These are phyloP conservation scores for Octodon degus DNA, from an alignment of 2,113 vertebrate species.

Conservation along the genomic window DNA sequence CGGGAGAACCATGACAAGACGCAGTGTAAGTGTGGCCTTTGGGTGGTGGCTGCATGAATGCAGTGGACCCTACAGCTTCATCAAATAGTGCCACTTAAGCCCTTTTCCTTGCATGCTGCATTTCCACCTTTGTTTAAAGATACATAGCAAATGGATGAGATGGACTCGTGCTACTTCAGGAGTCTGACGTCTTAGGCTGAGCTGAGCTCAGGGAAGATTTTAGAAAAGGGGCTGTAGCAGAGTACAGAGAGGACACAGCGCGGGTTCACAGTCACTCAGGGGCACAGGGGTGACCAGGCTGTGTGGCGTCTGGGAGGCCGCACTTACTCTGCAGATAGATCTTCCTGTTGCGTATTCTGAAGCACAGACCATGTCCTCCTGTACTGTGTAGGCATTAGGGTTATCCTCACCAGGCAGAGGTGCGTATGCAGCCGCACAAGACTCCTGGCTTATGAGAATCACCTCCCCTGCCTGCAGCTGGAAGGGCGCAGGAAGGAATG, in stretches of 20 bases:
- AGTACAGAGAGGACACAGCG: not conserved
- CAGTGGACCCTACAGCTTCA: not conserved
- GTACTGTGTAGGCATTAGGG: not conserved
- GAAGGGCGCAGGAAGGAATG: rapidly evolving
- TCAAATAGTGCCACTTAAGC: not conserved
- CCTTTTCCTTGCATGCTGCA: not conserved
- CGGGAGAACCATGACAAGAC: not conserved
- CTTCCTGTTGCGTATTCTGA: rapidly evolving
- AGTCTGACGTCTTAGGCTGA: not conserved
- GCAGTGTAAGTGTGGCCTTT: rapidly evolving
- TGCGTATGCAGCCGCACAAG: not conserved
- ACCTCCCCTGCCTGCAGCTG: slow-evolving; percentile 29
- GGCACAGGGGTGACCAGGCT: not conserved
- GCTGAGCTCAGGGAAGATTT: not conserved
- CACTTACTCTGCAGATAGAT: slow-evolving; percentile 69
- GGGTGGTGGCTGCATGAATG: not conserved
- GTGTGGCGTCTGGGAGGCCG: rapidly evolving
- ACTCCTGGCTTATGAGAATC: rapidly evolving
- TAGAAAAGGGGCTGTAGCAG: not conserved
- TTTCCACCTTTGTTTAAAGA: not conserved
- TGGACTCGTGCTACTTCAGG: not conserved
- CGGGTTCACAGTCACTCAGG: not conserved
- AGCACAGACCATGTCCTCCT: not conserved
- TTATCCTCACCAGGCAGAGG: rapidly evolving
- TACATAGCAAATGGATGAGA: not conserved